Base-by-base conservation (phyloP, 2,797 vertebrate species). In the Enteromius treurensis region DNA sequence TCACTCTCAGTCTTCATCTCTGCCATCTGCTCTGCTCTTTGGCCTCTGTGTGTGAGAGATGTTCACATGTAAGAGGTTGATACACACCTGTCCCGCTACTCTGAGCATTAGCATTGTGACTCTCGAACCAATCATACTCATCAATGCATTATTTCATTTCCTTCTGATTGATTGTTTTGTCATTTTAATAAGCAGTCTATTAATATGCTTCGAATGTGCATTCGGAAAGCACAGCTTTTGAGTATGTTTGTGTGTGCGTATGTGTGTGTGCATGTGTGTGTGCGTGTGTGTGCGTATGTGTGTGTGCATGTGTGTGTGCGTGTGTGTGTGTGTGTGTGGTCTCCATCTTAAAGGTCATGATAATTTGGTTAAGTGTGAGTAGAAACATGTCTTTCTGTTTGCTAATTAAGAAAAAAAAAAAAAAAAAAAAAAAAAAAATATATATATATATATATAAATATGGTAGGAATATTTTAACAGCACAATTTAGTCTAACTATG, bases 1-100 rank as follows among this genome's bases (percentile, higher is more conserved):
- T 23, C 60, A 47, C 76, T 26, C 67, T 9, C 40, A 29, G 34
- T 65, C 62, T 77, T 62, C 70, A n/a, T 55, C 86, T 78, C 53
- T 32, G 11, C 67, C 86, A 77, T 86, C 64, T 88, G 81, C 26
- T 76, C 21, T 23, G 51, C 70, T 83, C 76, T 84, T 85, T 70
- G 64, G 74, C 55, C 26, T 82, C 4, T 75, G 53, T 51, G 53
- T 73, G 74, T 85, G 55, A 19, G 23, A 69, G 60, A 73, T 29
- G 21, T 79, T 68, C 70, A 32, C 60, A 64, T 64, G 14, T 64
- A 64, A 2, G 60, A 64, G 34, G 55, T 65, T 76, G 84, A 79
- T 84, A 81, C 84, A 67, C 88, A 82, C 85, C 65, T 87, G 5
- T 81, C 49, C 45, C 9, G 55, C 69, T 49, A 69, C 26, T 77